phyloP scores from a whole-genome alignment of 2,797 vertebrate species.

The Arctocebus calabarensis region DNA sequence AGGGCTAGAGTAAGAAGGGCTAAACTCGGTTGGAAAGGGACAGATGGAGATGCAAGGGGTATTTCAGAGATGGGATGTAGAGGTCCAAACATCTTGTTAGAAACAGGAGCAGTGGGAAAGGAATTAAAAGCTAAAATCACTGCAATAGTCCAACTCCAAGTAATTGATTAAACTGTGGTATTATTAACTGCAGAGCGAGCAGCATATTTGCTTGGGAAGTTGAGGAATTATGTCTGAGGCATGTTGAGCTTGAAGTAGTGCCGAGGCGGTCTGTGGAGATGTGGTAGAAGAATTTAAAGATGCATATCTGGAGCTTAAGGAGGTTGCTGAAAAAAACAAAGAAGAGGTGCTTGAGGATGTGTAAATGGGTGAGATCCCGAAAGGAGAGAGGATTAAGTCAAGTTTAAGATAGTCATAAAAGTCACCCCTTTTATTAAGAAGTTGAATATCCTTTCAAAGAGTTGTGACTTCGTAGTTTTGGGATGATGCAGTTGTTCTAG shows the following conservation, averaged over 20 bases:
- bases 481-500: background rate
- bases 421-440: background rate
- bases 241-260: background rate
- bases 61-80: background rate
- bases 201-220: conserved; percentile 47
- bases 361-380: background rate
- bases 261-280: background rate
- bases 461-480: background rate
- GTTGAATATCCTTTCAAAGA: background rate
- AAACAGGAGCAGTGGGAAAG: background rate
- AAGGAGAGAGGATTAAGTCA: conserved; percentile 3
- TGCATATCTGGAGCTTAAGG: background rate
- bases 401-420: background rate
- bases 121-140: background rate
- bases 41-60: background rate
- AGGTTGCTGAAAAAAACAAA: background rate
- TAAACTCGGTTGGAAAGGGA: conserved; percentile 9
- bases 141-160: background rate
- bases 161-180: background rate
- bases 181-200: background rate
- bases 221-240: background rate
- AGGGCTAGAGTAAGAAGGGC: background rate
- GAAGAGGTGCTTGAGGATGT: background rate
- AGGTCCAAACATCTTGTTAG: background rate
- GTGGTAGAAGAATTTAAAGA: background rate